Evolutionary conservation across 2,888 invertebrate species (phyloP).

Genomic region (Stomorhina lunata): DNA sequence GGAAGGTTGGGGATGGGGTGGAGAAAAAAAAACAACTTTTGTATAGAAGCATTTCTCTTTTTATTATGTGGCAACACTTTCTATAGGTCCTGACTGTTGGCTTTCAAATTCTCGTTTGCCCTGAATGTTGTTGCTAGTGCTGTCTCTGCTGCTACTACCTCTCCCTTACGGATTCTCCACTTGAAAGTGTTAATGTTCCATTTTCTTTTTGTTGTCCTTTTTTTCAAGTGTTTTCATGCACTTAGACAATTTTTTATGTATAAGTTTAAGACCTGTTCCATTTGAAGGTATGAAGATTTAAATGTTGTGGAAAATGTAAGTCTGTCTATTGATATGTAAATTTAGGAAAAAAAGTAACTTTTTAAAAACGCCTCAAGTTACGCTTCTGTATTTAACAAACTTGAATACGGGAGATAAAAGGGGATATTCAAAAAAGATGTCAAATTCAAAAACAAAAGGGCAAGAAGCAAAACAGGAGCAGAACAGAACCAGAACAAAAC

Average conservation of each 20-base stretch:
- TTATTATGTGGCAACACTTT: neutral
- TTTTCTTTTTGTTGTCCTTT: slow-evolving; percentile 47
- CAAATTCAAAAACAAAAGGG: too few relatives aligned
- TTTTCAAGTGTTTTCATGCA: slow-evolving; percentile 50
- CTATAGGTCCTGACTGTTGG: neutral
- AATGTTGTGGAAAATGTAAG: neutral
- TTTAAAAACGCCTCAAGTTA: slow-evolving; percentile 49
- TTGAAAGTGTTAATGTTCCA: slow-evolving; percentile 45
- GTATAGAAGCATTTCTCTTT: neutral
- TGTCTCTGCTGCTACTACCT: neutral
- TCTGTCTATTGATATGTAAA: slow-evolving; percentile 16
- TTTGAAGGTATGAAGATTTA: neutral
- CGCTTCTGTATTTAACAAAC: slow-evolving; percentile 50
- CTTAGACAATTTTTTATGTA: slow-evolving; percentile 36
- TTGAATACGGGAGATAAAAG: neutral
- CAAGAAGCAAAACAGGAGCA: too few relatives aligned
- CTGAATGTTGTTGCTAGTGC: neutral
- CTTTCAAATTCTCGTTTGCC: slow-evolving; percentile 10
- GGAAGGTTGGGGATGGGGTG: neutral
- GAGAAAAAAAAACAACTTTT: neutral
- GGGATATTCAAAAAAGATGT: neutral
- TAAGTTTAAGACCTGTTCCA: slow-evolving; percentile 29
- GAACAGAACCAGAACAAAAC: too few relatives aligned
- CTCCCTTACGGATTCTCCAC: slow-evolving; percentile 36
- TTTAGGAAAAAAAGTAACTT: slow-evolving; percentile 4